Base-by-base conservation (phyloP, 1,140 invertebrate species). In the Pectinophora gossypiella region DNA sequence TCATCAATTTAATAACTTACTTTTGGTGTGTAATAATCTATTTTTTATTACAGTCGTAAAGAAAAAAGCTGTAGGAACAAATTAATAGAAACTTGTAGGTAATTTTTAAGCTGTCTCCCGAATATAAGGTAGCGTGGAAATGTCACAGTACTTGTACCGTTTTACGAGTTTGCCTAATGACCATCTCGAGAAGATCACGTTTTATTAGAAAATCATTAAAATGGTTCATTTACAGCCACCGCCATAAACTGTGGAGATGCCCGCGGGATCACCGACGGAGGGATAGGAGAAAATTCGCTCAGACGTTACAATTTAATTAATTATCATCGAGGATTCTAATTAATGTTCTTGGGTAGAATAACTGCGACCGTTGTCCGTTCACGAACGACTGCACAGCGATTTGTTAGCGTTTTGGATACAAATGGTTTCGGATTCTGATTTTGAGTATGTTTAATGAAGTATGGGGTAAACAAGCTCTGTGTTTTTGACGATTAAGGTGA, bases 281-380 rank as follows among this genome's bases (percentile, higher is more conserved):
- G 53, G n/a, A 67, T n/a, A 35, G 48, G 56, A 50, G 60, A 64
- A 80, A 80, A 82, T 82, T 83, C 77, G 79, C 75, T 83, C 66
- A 82, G 71, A 80, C 76, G 79, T 80, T 76, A 83, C 78, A 85
- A 82, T 85, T 85, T 85, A 85, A 85, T 85, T 85, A 82, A 83
- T 68, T 57, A 45, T 32, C n/a, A 32, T 23, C n/a, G 51, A 57
- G 51, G 50, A 56, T 63, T 48, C 64, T 82, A 80, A 78, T 78
- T 74, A 73, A 82, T 78, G 62, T 53, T 63, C 6, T 32, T 32
- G 1, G n/a, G 27, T 7, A n/a, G 9, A 2, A n/a, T 32, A 9
- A 1, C n/a, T n/a, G 27, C n/a, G 27, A 32, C n/a, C 27, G 6
- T 32, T n/a, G 27, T 32, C 27, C 6, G n/a, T 32, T 32, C n/a